Percentiles rank a stretch among this genome's conserved stretches.
These are phyloP conservation scores for Lepidurus packardi DNA, from an alignment of 1,140 invertebrate species.

Conservation along the genomic window DNA sequence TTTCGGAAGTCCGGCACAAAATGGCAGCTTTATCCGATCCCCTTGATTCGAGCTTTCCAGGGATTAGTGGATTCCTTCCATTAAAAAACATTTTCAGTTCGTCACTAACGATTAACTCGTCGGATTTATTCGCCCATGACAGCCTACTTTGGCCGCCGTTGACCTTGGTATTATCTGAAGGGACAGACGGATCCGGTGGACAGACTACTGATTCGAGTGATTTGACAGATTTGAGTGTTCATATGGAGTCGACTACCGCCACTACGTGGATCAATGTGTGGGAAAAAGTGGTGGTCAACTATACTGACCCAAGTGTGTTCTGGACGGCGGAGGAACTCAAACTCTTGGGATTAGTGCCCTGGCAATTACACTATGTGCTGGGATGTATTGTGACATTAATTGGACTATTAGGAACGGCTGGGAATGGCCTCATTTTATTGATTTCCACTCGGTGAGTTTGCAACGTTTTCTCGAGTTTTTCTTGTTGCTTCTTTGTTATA, in stretches of 20 bases:
- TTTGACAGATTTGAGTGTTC: not conserved
- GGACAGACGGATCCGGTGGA: not conserved
- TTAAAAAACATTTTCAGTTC: no score
- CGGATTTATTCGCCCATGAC: not conserved
- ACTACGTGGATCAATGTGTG: not conserved
- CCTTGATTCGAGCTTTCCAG: no score
- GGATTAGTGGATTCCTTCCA: no score
- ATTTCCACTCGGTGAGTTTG: constrained; percentile 44
- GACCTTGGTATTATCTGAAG: not conserved
- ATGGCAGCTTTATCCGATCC: no score
- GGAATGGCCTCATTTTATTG: constrained; percentile 44
- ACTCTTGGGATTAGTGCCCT: constrained; percentile 9
- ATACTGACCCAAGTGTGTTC: not conserved
- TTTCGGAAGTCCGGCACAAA: no score
- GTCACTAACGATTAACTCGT: no score
- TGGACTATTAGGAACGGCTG: constrained; percentile 41
- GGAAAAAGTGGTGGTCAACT: constrained; percentile 4
- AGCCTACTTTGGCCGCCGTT: not conserved
- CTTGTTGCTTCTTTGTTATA: constrained; percentile 26
- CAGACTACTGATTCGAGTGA: not conserved
- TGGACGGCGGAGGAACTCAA: not conserved
- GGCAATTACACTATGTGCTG: constrained; percentile 39
- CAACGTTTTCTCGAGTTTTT: not conserved
- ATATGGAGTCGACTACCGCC: not conserved
- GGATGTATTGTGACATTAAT: constrained; percentile 42